These are phyloP conservation scores for Emydoidea blandingii DNA, from an alignment of 2,797 vertebrate species.

Conservation along the genomic window DNA sequence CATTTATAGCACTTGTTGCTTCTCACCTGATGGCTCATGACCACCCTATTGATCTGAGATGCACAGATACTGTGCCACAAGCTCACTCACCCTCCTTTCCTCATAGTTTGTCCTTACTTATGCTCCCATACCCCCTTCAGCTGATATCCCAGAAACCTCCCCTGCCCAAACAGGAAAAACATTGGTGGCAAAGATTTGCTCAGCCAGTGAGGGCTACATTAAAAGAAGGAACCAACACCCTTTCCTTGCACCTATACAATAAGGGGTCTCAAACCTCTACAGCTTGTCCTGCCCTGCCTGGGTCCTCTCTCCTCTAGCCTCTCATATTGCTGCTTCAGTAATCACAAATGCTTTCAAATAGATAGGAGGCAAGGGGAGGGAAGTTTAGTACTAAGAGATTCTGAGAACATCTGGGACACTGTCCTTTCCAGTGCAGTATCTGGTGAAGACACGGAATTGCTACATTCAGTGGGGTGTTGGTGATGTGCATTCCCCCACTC, in stretches of 20 bases:
- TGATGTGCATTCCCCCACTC: neutral
- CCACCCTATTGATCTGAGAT: neutral
- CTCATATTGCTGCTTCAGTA: neutral
- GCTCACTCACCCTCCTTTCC: neutral
- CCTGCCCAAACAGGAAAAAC: neutral
- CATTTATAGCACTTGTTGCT: neutral
- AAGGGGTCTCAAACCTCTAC: neutral
- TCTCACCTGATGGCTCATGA: conserved; percentile 31
- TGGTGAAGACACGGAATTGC: conserved; percentile 12
- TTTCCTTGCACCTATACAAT: neutral
- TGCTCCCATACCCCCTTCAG: neutral
- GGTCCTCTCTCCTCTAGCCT: neutral
- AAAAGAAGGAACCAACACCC: neutral
- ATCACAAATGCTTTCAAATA: neutral
- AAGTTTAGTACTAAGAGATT: neutral
- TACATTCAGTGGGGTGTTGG: neutral
- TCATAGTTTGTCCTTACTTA: neutral
- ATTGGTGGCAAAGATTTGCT: neutral
- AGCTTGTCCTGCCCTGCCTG: neutral
- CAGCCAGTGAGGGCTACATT: neutral
- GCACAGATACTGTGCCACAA: neutral
- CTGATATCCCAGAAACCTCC: neutral
- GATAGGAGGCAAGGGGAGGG: neutral
- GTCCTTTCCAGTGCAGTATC: neutral
- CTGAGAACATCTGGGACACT: neutral